Percentiles rank a stretch among this genome's conserved stretches.
These are phyloP conservation scores for Halictus rubicundus DNA, from an alignment of 1,140 invertebrate species.

Conservation along the genomic window DNA sequence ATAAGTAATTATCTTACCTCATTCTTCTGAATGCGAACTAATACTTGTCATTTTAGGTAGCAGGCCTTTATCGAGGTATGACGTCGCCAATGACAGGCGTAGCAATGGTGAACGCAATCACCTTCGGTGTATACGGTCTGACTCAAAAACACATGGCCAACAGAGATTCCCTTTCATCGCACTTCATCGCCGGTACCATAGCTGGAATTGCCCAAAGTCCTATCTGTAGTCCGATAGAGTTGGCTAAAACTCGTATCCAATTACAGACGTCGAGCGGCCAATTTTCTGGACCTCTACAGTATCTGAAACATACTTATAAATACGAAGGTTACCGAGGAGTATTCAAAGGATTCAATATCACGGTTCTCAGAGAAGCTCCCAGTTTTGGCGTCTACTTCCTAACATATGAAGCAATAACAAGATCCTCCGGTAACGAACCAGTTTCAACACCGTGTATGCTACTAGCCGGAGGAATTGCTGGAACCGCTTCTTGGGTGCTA, in stretches of 20 bases:
- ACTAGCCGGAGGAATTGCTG: slow-evolving; percentile 90
- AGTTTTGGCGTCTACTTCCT: slow-evolving; percentile 87
- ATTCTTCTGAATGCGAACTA: background rate
- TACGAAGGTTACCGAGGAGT: slow-evolving; percentile 85
- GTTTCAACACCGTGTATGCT: slow-evolving; percentile 84
- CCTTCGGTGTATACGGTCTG: slow-evolving; percentile 95
- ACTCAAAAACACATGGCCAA: slow-evolving; percentile 84
- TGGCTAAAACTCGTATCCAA: slow-evolving; percentile 93
- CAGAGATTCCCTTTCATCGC: slow-evolving; percentile 83
- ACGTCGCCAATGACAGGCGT: slow-evolving; percentile 92
- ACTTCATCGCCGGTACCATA: slow-evolving; percentile 87
- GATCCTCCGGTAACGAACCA: slow-evolving; percentile 61
- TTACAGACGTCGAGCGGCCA: slow-evolving; percentile 74
- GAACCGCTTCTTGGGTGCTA: slow-evolving; percentile 91
- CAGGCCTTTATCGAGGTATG: slow-evolving; percentile 90
- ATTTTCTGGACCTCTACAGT: slow-evolving; percentile 83
- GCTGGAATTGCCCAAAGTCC: slow-evolving; percentile 91
- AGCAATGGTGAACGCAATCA: slow-evolving; percentile 92
- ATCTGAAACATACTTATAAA: slow-evolving; percentile 84
- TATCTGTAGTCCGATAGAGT: slow-evolving; percentile 91
- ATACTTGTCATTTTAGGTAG: slow-evolving; percentile 71
- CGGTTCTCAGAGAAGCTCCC: slow-evolving; percentile 88
- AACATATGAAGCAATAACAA: slow-evolving; percentile 73
- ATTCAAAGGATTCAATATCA: slow-evolving; percentile 88
- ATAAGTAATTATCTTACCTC: too few species aligned